These are phyloP conservation scores for Prunella strophiata DNA, from an alignment of 2,797 vertebrate genomes.

Conservation along the genomic window DNA sequence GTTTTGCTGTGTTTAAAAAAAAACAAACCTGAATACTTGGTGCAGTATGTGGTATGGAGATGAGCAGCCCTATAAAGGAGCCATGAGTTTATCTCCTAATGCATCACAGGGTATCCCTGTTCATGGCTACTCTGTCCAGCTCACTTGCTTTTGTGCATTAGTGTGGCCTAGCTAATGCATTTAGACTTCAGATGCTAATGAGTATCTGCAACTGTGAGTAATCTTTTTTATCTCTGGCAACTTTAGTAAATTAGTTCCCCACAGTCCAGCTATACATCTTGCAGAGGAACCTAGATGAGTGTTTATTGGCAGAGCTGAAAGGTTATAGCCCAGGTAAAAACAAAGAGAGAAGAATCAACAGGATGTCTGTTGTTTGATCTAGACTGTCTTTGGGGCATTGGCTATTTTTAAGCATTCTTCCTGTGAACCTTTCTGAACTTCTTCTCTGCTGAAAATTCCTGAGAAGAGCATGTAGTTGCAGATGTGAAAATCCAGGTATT, in stretches of 20 bases:
- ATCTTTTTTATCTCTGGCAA: neutral
- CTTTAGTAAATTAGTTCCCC: neutral
- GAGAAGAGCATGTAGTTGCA: neutral
- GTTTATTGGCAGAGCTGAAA: constrained; percentile 61
- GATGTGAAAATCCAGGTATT: constrained; percentile 17
- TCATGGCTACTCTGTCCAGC: neutral
- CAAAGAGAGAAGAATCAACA: constrained; percentile 50
- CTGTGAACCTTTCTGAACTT: constrained; percentile 57
- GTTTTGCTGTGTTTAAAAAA: neutral
- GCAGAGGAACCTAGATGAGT: neutral
- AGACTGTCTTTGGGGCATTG: neutral
- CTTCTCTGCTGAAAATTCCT: constrained; percentile 11
- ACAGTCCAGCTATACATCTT: constrained; percentile 13
- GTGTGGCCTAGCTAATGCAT: neutral
- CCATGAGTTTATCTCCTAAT: neutral
- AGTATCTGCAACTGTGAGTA: neutral
- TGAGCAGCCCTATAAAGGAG: neutral
- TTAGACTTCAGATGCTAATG: neutral
- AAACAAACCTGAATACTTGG: neutral
- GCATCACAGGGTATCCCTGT: neutral
- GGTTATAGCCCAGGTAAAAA: constrained; percentile 39
- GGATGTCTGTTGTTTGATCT: constrained; percentile 61
- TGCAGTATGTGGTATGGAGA: neutral
- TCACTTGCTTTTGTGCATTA: neutral
- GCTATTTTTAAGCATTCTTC: constrained; percentile 64